phyloP scores from a whole-genome alignment of 2,113 vertebrate species.

The Mesocricetus auratus region DNA sequence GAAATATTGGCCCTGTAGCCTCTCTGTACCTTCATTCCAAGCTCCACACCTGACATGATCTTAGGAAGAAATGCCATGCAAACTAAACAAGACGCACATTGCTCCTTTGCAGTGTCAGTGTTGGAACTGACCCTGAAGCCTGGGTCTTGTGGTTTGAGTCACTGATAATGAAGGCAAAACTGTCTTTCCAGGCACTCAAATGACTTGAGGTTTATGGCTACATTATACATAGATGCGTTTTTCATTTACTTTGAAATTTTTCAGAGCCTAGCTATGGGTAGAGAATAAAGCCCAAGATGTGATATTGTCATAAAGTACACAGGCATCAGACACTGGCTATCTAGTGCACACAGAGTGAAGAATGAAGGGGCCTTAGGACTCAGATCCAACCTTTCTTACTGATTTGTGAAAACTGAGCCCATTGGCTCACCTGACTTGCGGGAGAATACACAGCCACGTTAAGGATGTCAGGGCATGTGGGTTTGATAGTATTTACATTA shows the following conservation, averaged over 20 bases:
- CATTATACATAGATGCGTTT: background rate
- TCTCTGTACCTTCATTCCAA: background rate
- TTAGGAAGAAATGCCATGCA: background rate
- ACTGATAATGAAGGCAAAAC: slow-evolving; percentile 28
- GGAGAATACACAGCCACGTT: background rate
- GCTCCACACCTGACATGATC: background rate
- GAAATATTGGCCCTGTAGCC: background rate
- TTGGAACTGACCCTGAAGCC: background rate
- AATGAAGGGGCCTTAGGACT: background rate
- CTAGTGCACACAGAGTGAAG: background rate
- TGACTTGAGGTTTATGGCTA: background rate
- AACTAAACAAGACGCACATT: background rate
- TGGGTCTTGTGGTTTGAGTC: background rate
- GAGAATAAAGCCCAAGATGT: slow-evolving; percentile 15
- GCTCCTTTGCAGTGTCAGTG: background rate
- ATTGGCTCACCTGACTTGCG: background rate
- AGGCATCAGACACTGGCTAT: background rate
- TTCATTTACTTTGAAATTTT: slow-evolving; percentile 38
- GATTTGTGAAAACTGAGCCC: background rate
- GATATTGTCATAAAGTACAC: background rate
- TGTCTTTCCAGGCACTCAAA: slow-evolving; percentile 23
- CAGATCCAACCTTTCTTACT: background rate
- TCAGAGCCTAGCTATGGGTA: background rate
- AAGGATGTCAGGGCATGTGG: background rate
- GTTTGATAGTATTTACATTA: background rate